phyloP scores from a whole-genome alignment of 2,888 invertebrate species.

The Morinoia aosen region DNA sequence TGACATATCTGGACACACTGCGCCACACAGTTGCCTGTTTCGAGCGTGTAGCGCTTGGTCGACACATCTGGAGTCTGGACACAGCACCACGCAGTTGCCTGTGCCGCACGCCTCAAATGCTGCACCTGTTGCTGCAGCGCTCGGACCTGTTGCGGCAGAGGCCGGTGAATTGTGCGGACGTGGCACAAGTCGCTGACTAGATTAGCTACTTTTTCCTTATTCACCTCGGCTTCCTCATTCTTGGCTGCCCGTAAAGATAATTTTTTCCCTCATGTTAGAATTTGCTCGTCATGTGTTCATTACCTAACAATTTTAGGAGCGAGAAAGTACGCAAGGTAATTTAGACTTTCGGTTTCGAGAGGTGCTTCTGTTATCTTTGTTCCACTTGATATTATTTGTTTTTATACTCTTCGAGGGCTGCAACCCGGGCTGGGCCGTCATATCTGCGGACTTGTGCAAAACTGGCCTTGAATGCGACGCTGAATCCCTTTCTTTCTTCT shows the following conservation, averaged over 20 bases:
- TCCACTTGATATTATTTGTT: not conserved
- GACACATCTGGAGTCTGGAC: not conserved
- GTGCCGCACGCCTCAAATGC: not conserved
- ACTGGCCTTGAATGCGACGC: not conserved
- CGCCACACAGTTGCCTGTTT: not conserved
- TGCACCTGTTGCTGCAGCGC: not conserved
- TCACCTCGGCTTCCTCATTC: not conserved
- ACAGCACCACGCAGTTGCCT: not conserved
- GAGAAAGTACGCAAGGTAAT: not conserved
- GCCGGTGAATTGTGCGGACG: not conserved
- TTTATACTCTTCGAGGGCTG: not conserved
- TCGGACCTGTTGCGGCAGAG: not conserved
- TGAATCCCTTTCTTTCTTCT: not conserved
- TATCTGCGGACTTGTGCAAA: not conserved
- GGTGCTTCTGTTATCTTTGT: not conserved
- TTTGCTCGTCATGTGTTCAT: not conserved
- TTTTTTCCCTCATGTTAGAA: not conserved
- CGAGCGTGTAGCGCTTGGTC: not conserved
- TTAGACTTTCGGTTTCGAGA: not conserved
- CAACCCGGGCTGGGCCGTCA: not conserved
- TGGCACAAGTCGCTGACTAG: not conserved
- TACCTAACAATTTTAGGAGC: not conserved
- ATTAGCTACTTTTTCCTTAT: not conserved
- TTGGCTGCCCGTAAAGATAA: not conserved
- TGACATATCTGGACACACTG: not conserved